Conservation (phyloP, 1,140 invertebrate genomes). For the Panagrolaimus sp. region DNA sequence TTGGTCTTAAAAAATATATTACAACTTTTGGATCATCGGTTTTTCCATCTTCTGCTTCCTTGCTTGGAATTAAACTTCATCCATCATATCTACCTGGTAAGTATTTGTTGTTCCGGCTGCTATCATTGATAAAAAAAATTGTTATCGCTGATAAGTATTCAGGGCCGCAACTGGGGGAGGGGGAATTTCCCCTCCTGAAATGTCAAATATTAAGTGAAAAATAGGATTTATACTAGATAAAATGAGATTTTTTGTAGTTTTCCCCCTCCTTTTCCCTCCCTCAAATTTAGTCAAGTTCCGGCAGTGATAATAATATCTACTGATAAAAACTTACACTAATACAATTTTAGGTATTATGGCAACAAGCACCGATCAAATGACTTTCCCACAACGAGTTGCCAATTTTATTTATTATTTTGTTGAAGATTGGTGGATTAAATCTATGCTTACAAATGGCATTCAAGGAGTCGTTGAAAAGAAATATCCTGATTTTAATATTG, state of each 20-base stretch:
- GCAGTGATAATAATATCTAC: too few species aligned
- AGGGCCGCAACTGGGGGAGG: too few species aligned
- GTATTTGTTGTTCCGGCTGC: too few species aligned
- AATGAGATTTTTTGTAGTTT: too few species aligned
- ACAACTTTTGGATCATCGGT: not conserved
- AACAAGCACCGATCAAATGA: not conserved
- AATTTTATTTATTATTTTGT: not conserved
- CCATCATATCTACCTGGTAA: slow-evolving; percentile 15
- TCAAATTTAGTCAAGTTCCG: too few species aligned
- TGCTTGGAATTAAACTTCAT: not conserved
- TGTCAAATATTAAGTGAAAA: too few species aligned
- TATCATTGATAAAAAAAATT: too few species aligned
- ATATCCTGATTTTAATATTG: not conserved
- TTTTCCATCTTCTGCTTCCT: not conserved
- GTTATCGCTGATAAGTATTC: too few species aligned
- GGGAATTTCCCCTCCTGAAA: too few species aligned
- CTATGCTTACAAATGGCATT: not conserved
- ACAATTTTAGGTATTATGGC: not conserved
- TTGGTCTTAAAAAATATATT: slow-evolving; percentile 20
- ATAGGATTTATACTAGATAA: too few species aligned
- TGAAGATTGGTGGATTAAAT: slow-evolving; percentile 1
- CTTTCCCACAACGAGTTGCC: slow-evolving; percentile 16
- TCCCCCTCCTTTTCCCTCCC: too few species aligned
- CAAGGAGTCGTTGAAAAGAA: not conserved
- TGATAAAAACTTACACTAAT: too few species aligned